Evolutionary conservation across 2,113 vertebrate species (phyloP), one percentile per base, ranked within the genome.

Genomic region (Phodopus roborovskii): DNA sequence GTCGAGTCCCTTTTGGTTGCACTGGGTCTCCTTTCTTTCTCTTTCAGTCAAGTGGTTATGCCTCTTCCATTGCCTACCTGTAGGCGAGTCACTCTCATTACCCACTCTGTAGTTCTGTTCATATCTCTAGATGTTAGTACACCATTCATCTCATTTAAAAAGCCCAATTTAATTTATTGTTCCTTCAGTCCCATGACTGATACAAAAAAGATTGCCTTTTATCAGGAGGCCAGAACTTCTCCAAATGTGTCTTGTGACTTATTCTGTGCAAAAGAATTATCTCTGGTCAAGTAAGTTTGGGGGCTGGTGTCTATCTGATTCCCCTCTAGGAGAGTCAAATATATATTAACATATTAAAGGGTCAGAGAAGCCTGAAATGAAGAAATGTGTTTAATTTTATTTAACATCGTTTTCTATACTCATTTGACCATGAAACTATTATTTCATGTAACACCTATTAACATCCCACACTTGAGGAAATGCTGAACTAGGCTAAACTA

Each of bases 371-470:
- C 91, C 94, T 95, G 95, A 97, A 97, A 97, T 97, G 95, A 97
- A 97, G 96, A 97, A 97, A 96, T 94, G 95, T 97, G 88, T 97
- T 98, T 97, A 97, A 97, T 97, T 97, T 98, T 97, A 97, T 95
- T 97, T 97, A 97, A 97, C 81, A 96, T 92, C 81, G 1, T 97
- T 98, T 96, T 95, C 96, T 97, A 95, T 97, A 96, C 26, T 95
- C 92, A 94, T 95, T 92, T 98, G 97, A 97, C 97, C 96, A 89
- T 97, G 97, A 97, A 97, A 96, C 96, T 97, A 95, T 96, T 97
- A 98, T 98, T 97, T 97, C 96, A 96, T 97, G 94, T 97, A 97
- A 93, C 96, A 97, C 95, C 96, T 96, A 98, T 98, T 97, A 98
- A 97, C 97, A 96, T 92, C 96, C 95, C 94, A 98, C 94, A 97